phyloP scores from a whole-genome alignment of 2,113 vertebrate species.

The Boleophthalmus pectinirostris region DNA sequence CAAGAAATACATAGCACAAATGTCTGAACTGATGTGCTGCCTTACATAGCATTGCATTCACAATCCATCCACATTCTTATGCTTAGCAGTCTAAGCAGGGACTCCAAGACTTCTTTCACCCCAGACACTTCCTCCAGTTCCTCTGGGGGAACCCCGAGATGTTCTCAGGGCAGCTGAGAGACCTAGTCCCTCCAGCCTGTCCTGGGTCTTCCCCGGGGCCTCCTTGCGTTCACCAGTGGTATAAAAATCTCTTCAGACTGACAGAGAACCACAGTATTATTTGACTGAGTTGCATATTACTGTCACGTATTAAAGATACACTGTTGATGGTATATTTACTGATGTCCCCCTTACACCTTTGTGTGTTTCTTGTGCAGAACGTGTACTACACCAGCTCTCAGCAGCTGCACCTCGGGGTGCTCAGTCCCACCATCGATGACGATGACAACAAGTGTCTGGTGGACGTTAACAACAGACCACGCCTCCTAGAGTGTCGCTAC shows the following conservation, averaged over 20 bases:
- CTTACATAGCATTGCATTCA: not conserved
- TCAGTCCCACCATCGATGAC: slow-evolving; percentile 92
- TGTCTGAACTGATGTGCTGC: not conserved
- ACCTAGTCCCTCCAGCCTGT: too few relatives aligned
- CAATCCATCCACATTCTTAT: too few relatives aligned
- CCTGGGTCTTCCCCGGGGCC: too few relatives aligned
- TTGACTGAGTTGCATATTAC: not conserved
- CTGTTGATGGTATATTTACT: not conserved
- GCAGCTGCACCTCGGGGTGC: slow-evolving; percentile 88
- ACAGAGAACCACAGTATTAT: not conserved
- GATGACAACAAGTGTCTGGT: slow-evolving; percentile 97
- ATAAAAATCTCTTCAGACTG: not conserved
- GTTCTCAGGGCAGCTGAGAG: too few relatives aligned
- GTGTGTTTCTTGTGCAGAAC: slow-evolving; percentile 77
- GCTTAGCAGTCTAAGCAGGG: too few relatives aligned
- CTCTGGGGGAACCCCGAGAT: too few relatives aligned
- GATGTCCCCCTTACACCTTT: not conserved
- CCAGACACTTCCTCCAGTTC: too few relatives aligned
- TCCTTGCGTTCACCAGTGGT: not conserved
- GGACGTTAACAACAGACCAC: slow-evolving; percentile 91
- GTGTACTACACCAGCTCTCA: slow-evolving; percentile 93
- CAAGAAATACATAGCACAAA: not conserved
- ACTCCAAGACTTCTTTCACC: too few relatives aligned
- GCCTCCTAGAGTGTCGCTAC: slow-evolving; percentile 95
- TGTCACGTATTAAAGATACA: not conserved